phyloP scores from a whole-genome alignment of 2,797 vertebrate species.

The Diglossa cyanea region DNA sequence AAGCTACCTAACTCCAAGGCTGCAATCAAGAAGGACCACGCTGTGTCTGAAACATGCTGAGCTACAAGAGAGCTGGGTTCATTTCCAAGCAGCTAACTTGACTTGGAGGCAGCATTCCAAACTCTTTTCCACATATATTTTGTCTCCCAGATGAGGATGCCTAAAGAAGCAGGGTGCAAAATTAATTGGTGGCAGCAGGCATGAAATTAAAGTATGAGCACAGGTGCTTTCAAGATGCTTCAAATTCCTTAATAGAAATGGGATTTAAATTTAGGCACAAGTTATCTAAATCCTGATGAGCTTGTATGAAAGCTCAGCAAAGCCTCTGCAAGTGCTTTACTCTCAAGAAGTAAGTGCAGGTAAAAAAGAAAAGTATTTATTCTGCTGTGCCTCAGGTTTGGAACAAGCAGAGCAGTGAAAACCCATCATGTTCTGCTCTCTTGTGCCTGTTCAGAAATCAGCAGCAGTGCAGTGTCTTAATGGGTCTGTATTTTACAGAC shows the following conservation, averaged over 20 bases:
- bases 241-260: neutral
- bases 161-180: neutral
- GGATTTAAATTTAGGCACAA: neutral
- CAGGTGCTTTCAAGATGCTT: neutral
- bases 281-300: neutral
- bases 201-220: neutral
- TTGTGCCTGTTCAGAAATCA: neutral
- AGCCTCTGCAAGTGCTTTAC: neutral
- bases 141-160: neutral
- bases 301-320: neutral
- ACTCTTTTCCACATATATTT: neutral
- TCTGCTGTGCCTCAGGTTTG: neutral
- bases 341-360: neutral
- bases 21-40: rapidly evolving
- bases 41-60: neutral
- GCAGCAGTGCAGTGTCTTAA: neutral
- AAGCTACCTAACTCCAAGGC: rapidly evolving
- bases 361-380: neutral
- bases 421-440: rapidly evolving
- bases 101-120: neutral
- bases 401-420: neutral
- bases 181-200: neutral
- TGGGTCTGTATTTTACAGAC: neutral
- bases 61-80: neutral
- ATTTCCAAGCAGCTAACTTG: neutral